A percentile compares a stretch with the other conserved stretches of the same genome.
Evolutionary conservation across 2,797 vertebrate genomes (phyloP).

Genomic region (Syngnathus rostellatus): DNA sequence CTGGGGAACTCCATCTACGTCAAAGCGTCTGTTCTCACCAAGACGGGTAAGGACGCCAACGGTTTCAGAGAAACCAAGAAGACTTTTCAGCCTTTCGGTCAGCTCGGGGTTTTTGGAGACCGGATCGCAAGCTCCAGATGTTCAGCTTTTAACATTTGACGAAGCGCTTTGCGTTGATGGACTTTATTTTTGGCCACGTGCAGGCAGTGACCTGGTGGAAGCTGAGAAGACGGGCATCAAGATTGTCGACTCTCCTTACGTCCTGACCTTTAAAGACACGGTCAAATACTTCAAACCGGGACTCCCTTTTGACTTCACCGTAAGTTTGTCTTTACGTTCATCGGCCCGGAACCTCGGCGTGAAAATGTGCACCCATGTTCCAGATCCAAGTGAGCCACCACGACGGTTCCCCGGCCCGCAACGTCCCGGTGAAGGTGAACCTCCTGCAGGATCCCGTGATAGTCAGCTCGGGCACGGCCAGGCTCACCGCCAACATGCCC

Average conservation of each 20-base stretch:
- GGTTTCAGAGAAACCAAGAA: too few species aligned
- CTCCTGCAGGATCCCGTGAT: constrained; percentile 20
- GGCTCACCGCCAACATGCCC: constrained; percentile 57
- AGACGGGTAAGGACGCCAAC: constrained; percentile 45
- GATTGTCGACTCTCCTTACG: constrained; percentile 63
- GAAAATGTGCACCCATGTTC: neutral
- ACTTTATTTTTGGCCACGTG: neutral
- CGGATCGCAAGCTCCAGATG: neutral
- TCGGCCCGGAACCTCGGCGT: neutral
- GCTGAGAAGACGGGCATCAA: constrained; percentile 64
- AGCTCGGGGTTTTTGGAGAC: neutral
- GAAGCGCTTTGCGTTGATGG: neutral
- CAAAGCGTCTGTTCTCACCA: constrained; percentile 69
- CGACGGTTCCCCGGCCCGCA: constrained; percentile 50
- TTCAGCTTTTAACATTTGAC: neutral
- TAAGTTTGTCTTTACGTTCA: constrained; percentile 34
- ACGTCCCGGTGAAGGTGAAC: constrained; percentile 52
- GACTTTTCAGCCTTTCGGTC: too few species aligned
- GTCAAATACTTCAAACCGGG: constrained; percentile 65
- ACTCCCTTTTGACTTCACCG: constrained; percentile 63
- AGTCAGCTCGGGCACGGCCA: constrained; percentile 16
- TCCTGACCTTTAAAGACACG: constrained; percentile 56
- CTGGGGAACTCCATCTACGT: constrained; percentile 63
- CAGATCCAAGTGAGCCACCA: constrained; percentile 65
- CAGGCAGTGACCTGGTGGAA: constrained; percentile 72